Evolutionary conservation across 2,797 vertebrate genomes (phyloP), one percentile per base, ranked within the genome.

Genomic region (Amphiprion clarkii): DNA sequence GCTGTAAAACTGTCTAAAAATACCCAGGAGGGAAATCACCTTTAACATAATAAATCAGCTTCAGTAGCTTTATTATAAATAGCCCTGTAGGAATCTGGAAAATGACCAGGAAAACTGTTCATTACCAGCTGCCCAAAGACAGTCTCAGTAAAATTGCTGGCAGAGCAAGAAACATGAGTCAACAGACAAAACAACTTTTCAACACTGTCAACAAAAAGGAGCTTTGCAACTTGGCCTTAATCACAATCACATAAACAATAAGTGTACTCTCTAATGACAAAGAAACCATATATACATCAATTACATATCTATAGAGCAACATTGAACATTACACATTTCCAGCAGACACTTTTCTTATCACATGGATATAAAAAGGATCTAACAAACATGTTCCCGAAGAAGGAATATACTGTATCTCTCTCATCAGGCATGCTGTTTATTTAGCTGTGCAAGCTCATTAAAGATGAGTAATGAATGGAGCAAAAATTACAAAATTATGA

Each of bases 371-470:
- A 66, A 68, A 48, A 72, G 4, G 7, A 75, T 68, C 4, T n/a
- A 75, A 62, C 49, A 78, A 60, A 59, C 29, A 87, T 6, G 12
- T 10, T 61, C 61, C 7, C 31, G 5, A 36, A 11, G 56, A 36
- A 64, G 54, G 7, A 68, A 72, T 73, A 57, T 36, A 66, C 12
- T 42, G 5, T n/a, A 31, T 57, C 9, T 75, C 19, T 84, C 44
- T 76, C 69, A 84, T 84, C 83, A 70, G 3, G 52, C 88, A 93
- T 93, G 90, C 93, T 73, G 61, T 78, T 85, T 27, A 81, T 82
- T 66, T 68, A 66, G 71, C 9, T 72, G 56, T 61, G 63, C 67
- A 83, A 80, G 71, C 48, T 66, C 21, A 62, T 60, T 73, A 79
- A 82, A 62, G 55, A 88, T 79, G 71, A 89, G 39, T 63, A 56